These are phyloP conservation scores for Mirza zaza DNA, from an alignment of 2,113 vertebrate genomes.

Conservation along the genomic window DNA sequence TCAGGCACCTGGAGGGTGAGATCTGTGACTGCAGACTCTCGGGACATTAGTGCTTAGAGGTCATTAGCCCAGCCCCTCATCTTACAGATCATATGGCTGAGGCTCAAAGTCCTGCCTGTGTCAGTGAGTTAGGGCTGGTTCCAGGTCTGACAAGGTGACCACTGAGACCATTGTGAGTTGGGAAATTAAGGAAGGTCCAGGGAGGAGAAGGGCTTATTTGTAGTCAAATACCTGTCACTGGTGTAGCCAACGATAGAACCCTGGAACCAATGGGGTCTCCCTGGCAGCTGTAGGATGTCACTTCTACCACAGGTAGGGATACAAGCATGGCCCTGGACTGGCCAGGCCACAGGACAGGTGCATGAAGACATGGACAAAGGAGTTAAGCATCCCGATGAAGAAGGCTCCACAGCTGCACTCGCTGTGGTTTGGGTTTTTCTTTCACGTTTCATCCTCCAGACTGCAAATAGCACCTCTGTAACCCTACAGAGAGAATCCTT, in stretches of 20 bases:
- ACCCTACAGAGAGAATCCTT: background rate
- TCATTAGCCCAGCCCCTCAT: background rate
- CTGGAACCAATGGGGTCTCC: background rate
- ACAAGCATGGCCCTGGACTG: constrained; percentile 83
- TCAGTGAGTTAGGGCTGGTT: background rate
- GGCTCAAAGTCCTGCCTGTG: background rate
- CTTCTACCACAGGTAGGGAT: constrained; percentile 87
- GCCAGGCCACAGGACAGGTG: constrained; percentile 85
- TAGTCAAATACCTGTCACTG: background rate
- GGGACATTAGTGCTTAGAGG: background rate
- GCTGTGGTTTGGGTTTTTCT: background rate
- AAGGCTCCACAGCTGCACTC: constrained; percentile 77
- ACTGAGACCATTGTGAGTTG: background rate
- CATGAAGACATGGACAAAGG: constrained; percentile 86
- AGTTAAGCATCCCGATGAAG: constrained; percentile 86
- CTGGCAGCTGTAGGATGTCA: constrained; percentile 89
- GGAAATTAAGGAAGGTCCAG: background rate
- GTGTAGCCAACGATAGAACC: background rate
- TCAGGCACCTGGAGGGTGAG: fast-evolving
- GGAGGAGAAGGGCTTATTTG: background rate
- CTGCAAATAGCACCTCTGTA: background rate
- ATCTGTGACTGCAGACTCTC: background rate
- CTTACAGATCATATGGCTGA: background rate
- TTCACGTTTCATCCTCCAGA: background rate
- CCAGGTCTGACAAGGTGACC: background rate